phyloP scores from a whole-genome alignment of 2,888 invertebrate genomes.

The Abrostola triplasia region DNA sequence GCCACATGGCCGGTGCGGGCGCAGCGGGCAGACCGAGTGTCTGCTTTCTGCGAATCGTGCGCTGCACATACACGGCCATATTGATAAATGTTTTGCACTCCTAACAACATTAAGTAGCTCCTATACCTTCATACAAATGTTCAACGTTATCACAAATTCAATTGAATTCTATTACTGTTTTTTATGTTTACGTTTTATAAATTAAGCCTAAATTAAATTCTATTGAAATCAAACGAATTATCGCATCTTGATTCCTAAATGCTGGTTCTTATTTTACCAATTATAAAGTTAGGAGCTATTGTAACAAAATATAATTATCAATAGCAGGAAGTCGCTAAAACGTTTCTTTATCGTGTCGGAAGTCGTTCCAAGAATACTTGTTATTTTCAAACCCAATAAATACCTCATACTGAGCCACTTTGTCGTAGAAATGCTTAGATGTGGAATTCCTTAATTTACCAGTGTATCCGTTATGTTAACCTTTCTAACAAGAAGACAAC shows the following conservation, averaged over 20 bases:
- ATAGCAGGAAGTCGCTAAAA: conserved; percentile 36
- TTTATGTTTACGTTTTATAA: neutral
- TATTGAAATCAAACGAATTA: too few relatives aligned
- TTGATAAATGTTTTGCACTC: conserved; percentile 45
- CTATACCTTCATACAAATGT: conserved; percentile 14
- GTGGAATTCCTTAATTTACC: conserved; percentile 11
- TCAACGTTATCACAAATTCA: conserved; percentile 32
- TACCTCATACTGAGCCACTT: conserved; percentile 4
- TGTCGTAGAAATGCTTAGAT: conserved; percentile 5
- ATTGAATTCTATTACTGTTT: neutral
- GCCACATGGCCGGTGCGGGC: conserved; percentile 46
- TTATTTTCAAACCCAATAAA: conserved; percentile 20
- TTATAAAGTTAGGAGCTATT: conserved; percentile 23
- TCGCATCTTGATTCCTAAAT: too few relatives aligned
- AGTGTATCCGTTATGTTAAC: conserved; percentile 2
- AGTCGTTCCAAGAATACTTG: conserved; percentile 36
- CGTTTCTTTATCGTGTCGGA: conserved; percentile 29
- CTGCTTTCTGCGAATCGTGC: conserved; percentile 73
- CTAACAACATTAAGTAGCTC: conserved; percentile 34
- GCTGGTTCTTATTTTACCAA: neutral
- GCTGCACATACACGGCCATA: conserved; percentile 48
- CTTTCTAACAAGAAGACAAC: conserved; percentile 15
- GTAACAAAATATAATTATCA: conserved; percentile 24
- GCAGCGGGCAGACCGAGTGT: conserved; percentile 78
- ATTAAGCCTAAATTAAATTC: neutral